Conservation (phyloP, 2,113 vertebrate species). For the Pogona vitticeps region DNA sequence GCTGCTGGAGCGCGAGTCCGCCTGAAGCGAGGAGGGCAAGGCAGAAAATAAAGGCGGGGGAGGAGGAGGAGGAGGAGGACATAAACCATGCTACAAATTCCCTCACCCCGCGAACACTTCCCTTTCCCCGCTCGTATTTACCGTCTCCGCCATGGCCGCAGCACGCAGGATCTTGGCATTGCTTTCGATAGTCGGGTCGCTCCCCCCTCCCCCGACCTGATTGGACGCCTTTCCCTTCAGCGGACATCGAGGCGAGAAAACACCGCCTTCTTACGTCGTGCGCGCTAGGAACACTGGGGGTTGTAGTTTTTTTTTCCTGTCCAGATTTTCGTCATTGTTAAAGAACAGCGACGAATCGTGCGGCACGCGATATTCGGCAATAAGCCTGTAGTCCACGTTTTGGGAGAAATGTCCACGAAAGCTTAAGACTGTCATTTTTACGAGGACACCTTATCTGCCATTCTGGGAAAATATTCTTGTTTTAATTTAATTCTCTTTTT, state of each 20-base stretch:
- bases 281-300: background rate
- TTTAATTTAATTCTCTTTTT: too few species aligned
- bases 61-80: too few species aligned
- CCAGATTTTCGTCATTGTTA: background rate
- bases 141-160: slow-evolving; percentile 11
- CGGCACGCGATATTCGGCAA: too few species aligned
- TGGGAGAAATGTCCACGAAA: too few species aligned
- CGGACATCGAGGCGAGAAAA: too few species aligned
- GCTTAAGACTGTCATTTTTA: too few species aligned
- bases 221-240: background rate
- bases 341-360: background rate
- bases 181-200: background rate
- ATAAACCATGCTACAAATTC: rapidly evolving
- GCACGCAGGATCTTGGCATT: background rate
- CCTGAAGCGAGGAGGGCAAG: background rate
- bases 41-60: too few species aligned
- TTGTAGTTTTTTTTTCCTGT: background rate
- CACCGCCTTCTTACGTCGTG: background rate
- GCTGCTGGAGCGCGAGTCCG: background rate
- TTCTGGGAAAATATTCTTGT: too few species aligned
- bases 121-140: background rate
- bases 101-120: rapidly evolving
- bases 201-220: background rate
- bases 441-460: too few species aligned
- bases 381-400: too few species aligned